phyloP scores from a whole-genome alignment of 1,140 invertebrate genomes.

The Drosophila lowei region DNA sequence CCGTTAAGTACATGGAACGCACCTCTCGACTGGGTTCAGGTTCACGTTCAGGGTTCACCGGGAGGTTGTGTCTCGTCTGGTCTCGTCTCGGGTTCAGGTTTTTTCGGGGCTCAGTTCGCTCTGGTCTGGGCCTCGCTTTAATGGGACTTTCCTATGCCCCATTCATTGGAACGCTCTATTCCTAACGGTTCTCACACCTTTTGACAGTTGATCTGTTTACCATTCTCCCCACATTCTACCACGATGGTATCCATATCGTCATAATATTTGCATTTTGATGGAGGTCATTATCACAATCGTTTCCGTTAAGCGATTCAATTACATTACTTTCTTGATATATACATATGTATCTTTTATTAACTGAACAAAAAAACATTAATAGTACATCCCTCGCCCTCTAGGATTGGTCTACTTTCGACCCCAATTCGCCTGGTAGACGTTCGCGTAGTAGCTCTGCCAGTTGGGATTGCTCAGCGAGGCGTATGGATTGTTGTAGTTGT shows the following conservation, averaged over 20 bases:
- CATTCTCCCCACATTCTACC: conserved; percentile 14
- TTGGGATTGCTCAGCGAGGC: conserved; percentile 54
- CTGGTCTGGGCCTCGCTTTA: conserved; percentile 22
- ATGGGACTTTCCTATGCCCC: not conserved
- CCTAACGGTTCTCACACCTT: conserved; percentile 58
- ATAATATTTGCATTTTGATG: conserved; percentile 60
- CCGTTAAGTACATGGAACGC: conserved; percentile 58
- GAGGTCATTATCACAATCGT: not conserved
- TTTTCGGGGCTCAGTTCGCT: not conserved
- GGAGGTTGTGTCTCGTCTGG: conserved; percentile 23
- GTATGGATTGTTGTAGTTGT: conserved; percentile 60
- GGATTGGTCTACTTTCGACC: conserved; percentile 53
- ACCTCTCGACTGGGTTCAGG: conserved; percentile 10
- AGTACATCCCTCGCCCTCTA: conserved; percentile 5
- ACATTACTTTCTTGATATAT: conserved; percentile 17
- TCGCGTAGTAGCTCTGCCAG: conserved; percentile 65
- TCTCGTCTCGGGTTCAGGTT: conserved; percentile 31
- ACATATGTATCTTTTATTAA: conserved; percentile 4
- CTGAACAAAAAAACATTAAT: conserved; percentile 7
- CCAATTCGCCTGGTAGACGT: conserved; percentile 49
- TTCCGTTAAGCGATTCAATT: conserved; percentile 16
- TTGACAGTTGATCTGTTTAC: not conserved
- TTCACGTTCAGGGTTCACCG: conserved; percentile 35
- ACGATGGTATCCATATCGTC: conserved; percentile 34
- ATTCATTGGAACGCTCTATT: conserved; percentile 10